Evolutionary conservation across 2,113 vertebrate genomes (phyloP).

Genomic region (Ictidomys tridecemlineatus): DNA sequence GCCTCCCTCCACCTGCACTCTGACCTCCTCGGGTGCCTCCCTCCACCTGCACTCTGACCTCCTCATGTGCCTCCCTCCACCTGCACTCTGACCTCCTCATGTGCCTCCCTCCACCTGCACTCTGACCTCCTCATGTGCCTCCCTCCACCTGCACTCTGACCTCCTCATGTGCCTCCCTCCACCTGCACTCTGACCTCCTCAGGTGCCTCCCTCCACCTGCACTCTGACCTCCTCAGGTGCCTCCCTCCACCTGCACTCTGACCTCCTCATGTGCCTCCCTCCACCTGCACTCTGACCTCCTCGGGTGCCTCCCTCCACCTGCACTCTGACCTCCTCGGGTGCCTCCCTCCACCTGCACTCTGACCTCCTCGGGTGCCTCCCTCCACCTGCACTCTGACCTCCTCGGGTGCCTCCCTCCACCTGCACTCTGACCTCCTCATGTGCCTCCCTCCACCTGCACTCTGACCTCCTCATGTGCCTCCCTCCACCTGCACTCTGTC

Average conservation of each 20-base stretch:
- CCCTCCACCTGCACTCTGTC: too few relatives aligned
- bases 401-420: neutral
- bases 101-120: neutral
- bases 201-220: neutral
- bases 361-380: neutral
- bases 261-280: neutral
- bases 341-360: neutral
- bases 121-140: neutral
- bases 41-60: too few relatives aligned
- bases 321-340: too few relatives aligned
- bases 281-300: too few relatives aligned
- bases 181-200: too few relatives aligned
- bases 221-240: too few relatives aligned
- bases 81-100: too few relatives aligned
- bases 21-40: neutral
- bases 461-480: neutral
- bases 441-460: neutral
- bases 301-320: neutral
- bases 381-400: too few relatives aligned
- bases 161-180: neutral
- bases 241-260: neutral
- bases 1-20: neutral
- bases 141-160: too few relatives aligned
- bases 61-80: neutral
- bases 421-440: rapidly evolving